Base-by-base conservation (phyloP, 2,888 invertebrate genomes). In the Bellardia bayeri region DNA sequence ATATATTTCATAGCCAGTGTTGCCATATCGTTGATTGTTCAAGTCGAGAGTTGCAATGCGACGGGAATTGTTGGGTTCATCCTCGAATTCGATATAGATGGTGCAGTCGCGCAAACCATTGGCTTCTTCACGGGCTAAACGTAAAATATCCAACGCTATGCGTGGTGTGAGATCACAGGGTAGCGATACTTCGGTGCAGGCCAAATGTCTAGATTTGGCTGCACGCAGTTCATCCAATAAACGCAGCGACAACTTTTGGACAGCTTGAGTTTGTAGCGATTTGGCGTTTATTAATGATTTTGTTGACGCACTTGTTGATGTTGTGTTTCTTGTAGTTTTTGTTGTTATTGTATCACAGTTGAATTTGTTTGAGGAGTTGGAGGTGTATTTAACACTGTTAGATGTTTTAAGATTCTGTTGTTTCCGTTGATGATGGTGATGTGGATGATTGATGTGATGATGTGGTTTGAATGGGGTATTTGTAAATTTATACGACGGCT, bases 81-180 rank as follows among this genome's bases (percentile, higher is more conserved):
- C 92, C 89, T 92, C 92, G 89, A 92, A 92, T 87, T 92, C 92
- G 84, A 92, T 90, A 86, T 92, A 92, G 68, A 92, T 92, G 90
- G 92, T 92, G 90, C 92, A 92, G 87, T 92, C 92, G 82, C 92
- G 92, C 61, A 91, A 89, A 86, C 92, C 92, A 89, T 92, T 91
- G 2, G 91, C 91, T 79, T 92, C 92, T 90, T 91, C 91, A 86
- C 90, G 91, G 75, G 92, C 91, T 49, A 92, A 92, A 33, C 92
- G 91, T 76, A 92, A 90, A 76, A 92, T 92, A 89, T 92, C 92
- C 85, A 91, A 90, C 88, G 92, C 92, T 88, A 92, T 92, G 89
- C 91, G 91, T 51, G 92, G 90, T 89, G 92, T 92, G 91, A 92
- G 92, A 92, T 92, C 92, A 91, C 92, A 92, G 90, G 92, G 92